These are phyloP conservation scores for Candoia aspera DNA, from an alignment of 2,113 vertebrate genomes.

Conservation along the genomic window DNA sequence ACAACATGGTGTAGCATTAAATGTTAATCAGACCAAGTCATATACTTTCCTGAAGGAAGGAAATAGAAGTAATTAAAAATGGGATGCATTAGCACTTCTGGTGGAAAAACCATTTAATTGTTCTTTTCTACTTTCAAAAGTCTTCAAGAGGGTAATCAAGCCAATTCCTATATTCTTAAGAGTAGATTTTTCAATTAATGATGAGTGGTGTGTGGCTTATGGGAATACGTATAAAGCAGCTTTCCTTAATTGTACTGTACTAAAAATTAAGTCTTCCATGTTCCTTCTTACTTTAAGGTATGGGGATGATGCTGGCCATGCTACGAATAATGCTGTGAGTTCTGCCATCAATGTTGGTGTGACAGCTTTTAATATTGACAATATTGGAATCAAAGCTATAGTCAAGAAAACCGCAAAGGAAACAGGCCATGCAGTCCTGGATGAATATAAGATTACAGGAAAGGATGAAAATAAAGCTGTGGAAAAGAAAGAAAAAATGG, in stretches of 20 bases:
- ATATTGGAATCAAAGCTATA: conserved; percentile 93
- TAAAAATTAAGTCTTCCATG: neutral
- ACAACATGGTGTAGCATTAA: too few relatives aligned
- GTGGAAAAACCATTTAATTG: neutral
- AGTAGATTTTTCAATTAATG: neutral
- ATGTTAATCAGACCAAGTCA: too few relatives aligned
- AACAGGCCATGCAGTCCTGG: conserved; percentile 85
- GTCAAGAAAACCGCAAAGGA: conserved; percentile 94
- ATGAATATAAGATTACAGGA: conserved; percentile 87
- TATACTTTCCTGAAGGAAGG: neutral
- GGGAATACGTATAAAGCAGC: neutral
- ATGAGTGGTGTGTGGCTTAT: neutral
- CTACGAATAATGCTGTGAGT: conserved; percentile 89
- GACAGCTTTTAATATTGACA: conserved; percentile 93
- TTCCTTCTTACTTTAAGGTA: conserved; percentile 80
- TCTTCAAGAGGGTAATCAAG: neutral
- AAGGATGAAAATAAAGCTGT: conserved; percentile 44
- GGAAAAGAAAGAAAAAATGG: conserved; percentile 46
- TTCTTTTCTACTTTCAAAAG: neutral
- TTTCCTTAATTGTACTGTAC: neutral
- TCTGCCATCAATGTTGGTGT: conserved; percentile 94
- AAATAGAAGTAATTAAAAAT: too few relatives aligned
- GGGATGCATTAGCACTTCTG: neutral
- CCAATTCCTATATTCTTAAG: neutral
- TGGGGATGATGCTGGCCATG: conserved; percentile 87